These are phyloP conservation scores for Buceros bicornis DNA, from an alignment of 2,797 vertebrate species.

Conservation along the genomic window DNA sequence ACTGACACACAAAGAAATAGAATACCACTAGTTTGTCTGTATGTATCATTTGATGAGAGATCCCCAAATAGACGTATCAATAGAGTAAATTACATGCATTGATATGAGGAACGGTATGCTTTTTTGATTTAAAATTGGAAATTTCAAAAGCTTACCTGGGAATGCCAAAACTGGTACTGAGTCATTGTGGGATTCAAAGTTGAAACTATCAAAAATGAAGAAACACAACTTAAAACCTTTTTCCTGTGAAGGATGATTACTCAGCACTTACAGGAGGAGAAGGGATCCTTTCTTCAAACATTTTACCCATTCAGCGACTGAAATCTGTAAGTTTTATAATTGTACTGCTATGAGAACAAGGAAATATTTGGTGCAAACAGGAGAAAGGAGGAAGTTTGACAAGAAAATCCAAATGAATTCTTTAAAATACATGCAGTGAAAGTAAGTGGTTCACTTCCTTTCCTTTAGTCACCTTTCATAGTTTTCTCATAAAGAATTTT, in stretches of 20 bases:
- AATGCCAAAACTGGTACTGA: neutral
- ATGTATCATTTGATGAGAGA: neutral
- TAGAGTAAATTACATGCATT: neutral
- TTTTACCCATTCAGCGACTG: neutral
- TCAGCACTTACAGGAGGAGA: neutral
- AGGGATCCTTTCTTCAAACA: neutral
- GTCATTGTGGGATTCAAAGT: neutral
- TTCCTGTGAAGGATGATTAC: neutral
- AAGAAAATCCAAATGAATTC: neutral
- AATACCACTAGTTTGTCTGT: neutral
- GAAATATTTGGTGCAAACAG: neutral
- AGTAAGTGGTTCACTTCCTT: neutral
- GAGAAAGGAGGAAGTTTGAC: neutral
- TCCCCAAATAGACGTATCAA: neutral
- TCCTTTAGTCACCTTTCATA: neutral
- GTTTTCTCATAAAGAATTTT: neutral
- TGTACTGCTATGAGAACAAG: neutral
- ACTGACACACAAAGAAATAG: neutral
- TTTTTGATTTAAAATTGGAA: neutral
- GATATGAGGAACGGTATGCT: rapidly evolving
- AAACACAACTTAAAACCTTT: neutral
- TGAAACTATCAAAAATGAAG: neutral
- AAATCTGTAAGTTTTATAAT: neutral
- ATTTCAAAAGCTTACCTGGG: neutral
- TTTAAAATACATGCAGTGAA: neutral